Base-by-base conservation (phyloP, 2,888 invertebrate species). In the Galerucella nymphaeae region DNA sequence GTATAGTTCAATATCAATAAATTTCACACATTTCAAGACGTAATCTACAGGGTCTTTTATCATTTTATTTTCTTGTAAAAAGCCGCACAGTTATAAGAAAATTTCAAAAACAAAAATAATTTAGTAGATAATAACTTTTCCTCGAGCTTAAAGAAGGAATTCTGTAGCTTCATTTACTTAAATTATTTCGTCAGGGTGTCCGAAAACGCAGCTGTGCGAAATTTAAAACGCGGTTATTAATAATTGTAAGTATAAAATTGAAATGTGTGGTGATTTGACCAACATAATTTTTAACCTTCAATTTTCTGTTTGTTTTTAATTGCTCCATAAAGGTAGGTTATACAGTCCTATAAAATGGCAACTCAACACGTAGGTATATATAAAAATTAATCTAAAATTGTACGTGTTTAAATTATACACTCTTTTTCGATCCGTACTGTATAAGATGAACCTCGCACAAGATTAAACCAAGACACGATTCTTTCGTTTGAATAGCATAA, bases 221-320 rank as follows among this genome's bases (percentile, higher is more conserved):
- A 16, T 16, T 57, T 23, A 18, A 11, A 11, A 20, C 10, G 61
- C 58, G 59, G 67, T 72, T 65, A 68, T 30, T 38, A 65, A 42
- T 38, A 65, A 42, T 59, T 30, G 59, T 57, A 63, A 45, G 61
- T 57, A 23, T 55, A 68, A 66, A 45, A 50, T 68, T 73, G 72
- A 74, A 70, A 72, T 74, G 76, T 76, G 73, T 72, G 70, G 71
- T 71, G 45, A 69, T 68, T 75, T 73, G 66, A 71, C 66, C 66
- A 71, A 73, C 18, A 64, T 42, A 71, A 48, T 42, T 64, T 71
- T 55, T 42, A 42, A 50, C 13, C 70, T 65, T 70, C 66, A 74
- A 71, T 72, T 76, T 74, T 76, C 74, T 69, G 68, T 72, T 71
- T 72, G 68, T 71, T 72, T 67, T 61, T 10, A 62, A 41, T 57